These are phyloP conservation scores for Patiria pectinifera DNA, from an alignment of 53 echinoderm and acorn worm species.

Conservation along the genomic window DNA sequence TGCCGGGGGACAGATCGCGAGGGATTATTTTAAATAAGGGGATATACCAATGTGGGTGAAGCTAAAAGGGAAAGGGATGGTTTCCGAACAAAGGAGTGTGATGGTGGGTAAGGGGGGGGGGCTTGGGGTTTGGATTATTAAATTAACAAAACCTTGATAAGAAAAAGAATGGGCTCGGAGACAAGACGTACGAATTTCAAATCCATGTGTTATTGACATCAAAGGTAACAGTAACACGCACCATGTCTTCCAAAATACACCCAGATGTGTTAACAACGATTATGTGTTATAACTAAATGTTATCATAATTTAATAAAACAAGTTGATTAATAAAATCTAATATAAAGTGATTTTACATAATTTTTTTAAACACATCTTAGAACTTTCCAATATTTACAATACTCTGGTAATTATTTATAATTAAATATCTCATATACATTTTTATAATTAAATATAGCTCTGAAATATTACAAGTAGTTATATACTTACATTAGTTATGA, in stretches of 20 bases:
- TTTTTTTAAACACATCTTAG: background rate
- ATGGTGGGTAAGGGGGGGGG: too few relatives aligned
- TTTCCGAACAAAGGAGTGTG: too few relatives aligned
- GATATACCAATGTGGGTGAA: too few relatives aligned
- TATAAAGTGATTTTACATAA: background rate
- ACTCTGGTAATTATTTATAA: background rate
- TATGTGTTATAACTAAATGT: background rate
- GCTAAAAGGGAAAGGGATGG: too few relatives aligned
- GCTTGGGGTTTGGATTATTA: too few relatives aligned
- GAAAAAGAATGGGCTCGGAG: background rate
- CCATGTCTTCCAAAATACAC: background rate
- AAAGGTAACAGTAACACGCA: background rate
- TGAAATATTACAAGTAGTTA: constrained; percentile 9
- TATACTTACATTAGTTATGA: background rate
- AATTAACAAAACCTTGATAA: background rate
- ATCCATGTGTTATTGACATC: background rate
- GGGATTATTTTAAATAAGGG: too few relatives aligned
- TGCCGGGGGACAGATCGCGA: too few relatives aligned
- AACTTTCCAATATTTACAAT: constrained; percentile 16
- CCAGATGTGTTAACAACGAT: background rate
- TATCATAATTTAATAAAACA: background rate
- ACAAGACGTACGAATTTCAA: background rate
- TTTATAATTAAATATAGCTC: constrained; percentile 15
- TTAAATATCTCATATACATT: background rate
- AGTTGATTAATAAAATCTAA: background rate